Conservation (phyloP, 1,140 invertebrate genomes). For the Sitophilus oryzae region DNA sequence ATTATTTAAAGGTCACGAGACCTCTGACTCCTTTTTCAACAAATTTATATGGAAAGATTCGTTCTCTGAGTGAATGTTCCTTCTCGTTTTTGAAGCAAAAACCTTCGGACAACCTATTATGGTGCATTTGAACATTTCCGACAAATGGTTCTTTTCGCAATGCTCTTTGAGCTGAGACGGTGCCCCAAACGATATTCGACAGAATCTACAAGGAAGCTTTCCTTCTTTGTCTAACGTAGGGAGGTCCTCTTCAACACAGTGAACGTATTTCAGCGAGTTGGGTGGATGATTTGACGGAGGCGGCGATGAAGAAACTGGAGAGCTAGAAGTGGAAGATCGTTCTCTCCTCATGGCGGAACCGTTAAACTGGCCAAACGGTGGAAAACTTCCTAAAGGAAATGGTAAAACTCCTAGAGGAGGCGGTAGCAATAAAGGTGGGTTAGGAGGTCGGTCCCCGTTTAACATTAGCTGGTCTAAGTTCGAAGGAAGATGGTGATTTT, state of each 20-base stretch:
- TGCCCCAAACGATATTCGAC: constrained; percentile 56
- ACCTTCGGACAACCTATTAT: constrained; percentile 75
- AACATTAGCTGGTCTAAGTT: constrained; percentile 43
- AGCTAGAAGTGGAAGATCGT: constrained; percentile 44
- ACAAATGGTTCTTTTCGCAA: constrained; percentile 59
- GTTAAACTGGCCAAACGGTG: constrained; percentile 42
- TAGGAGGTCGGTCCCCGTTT: constrained; percentile 46
- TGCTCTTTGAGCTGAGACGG: constrained; percentile 59
- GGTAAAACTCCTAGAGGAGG: constrained; percentile 39
- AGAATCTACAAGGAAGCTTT: constrained; percentile 59
- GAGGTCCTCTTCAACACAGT: constrained; percentile 53
- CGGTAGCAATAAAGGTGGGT: constrained; percentile 48
- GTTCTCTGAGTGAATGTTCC: constrained; percentile 64
- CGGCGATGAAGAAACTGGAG: constrained; percentile 38
- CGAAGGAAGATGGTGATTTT: constrained; percentile 43
- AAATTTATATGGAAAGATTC: constrained; percentile 44
- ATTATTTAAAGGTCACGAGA: constrained; percentile 40
- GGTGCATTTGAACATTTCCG: constrained; percentile 74
- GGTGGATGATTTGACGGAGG: constrained; percentile 29
- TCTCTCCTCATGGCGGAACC: constrained; percentile 37
- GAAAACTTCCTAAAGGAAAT: constrained; percentile 46
- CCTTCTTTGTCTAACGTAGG: constrained; percentile 55
- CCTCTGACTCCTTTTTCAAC: constrained; percentile 35
- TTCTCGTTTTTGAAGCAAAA: constrained; percentile 67
- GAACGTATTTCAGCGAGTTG: constrained; percentile 35